phyloP scores from a whole-genome alignment of 2,113 vertebrate genomes.

The Callaeas wilsoni region DNA sequence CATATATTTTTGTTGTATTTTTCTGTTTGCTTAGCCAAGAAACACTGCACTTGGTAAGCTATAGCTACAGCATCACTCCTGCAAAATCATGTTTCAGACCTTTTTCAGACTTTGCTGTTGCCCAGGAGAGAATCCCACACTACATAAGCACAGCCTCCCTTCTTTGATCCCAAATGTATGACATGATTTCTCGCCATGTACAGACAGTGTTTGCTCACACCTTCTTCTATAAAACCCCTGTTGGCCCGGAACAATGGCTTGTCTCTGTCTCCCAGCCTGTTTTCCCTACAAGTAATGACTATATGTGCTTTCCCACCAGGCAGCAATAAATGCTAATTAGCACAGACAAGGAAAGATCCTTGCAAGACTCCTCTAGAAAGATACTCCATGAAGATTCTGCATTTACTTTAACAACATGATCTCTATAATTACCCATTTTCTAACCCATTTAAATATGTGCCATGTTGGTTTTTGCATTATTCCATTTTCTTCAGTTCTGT shows the following conservation, averaged over 20 bases:
- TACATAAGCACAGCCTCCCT: background rate
- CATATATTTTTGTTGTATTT: background rate
- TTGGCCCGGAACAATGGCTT: background rate
- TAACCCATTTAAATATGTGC: slow-evolving; percentile 31
- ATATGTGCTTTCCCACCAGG: background rate
- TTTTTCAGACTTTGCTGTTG: background rate
- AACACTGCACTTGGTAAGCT: background rate
- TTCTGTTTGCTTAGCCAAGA: background rate
- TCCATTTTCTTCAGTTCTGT: background rate
- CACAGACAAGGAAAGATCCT: background rate
- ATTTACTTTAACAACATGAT: slow-evolving; percentile 25
- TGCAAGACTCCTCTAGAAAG: slow-evolving; percentile 20
- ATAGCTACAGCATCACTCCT: background rate
- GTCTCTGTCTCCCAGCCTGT: background rate
- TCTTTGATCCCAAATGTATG: background rate
- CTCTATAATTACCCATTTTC: slow-evolving; percentile 32
- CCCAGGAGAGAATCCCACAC: background rate
- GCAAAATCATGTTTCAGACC: background rate
- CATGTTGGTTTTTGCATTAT: slow-evolving; percentile 33
- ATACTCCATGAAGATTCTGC: background rate
- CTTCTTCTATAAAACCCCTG: background rate
- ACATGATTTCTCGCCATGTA: background rate
- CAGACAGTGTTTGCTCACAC: slow-evolving; percentile 9
- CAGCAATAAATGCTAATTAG: slow-evolving; percentile 36
- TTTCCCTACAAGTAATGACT: background rate